phyloP scores from a whole-genome alignment of 2,888 invertebrate genomes.

The Andrena dorsata region DNA sequence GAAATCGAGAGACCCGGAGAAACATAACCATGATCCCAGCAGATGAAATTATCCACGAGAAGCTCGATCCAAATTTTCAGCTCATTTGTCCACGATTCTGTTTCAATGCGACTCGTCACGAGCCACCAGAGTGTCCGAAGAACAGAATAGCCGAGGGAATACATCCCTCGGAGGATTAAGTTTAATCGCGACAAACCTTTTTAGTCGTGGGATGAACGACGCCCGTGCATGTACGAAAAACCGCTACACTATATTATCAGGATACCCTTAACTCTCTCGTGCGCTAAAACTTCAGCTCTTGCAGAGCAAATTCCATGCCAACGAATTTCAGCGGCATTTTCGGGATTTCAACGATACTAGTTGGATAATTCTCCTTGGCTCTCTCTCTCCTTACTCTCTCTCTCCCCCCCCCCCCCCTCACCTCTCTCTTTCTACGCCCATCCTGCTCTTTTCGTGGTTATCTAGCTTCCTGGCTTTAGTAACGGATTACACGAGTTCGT shows the following conservation, averaged over 20 bases:
- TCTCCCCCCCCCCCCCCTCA: no score
- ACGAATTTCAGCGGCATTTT: constrained; percentile 63
- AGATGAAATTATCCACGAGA: neutral
- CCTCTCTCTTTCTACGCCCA: neutral
- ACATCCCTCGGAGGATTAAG: constrained; percentile 42
- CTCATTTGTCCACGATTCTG: neutral
- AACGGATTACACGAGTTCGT: constrained; percentile 56
- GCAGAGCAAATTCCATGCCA: constrained; percentile 45
- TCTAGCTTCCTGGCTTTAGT: constrained; percentile 50
- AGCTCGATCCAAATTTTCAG: neutral
- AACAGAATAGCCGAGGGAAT: constrained; percentile 16
- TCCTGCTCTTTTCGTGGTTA: constrained; percentile 32
- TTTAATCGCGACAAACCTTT: constrained; percentile 14
- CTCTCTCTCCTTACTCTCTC: no score
- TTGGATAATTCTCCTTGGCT: constrained; percentile 30
- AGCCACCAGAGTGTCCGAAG: neutral
- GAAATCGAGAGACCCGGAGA: neutral
- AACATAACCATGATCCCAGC: neutral
- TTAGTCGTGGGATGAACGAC: neutral
- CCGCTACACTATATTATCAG: constrained; percentile 39
- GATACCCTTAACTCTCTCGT: constrained; percentile 55
- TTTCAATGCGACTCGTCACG: neutral
- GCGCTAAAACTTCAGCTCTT: constrained; percentile 45
- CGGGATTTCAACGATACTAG: constrained; percentile 58
- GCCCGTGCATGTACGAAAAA: constrained; percentile 26